These are phyloP conservation scores for Cydia splendana DNA, from an alignment of 1,140 invertebrate genomes.

Conservation along the genomic window DNA sequence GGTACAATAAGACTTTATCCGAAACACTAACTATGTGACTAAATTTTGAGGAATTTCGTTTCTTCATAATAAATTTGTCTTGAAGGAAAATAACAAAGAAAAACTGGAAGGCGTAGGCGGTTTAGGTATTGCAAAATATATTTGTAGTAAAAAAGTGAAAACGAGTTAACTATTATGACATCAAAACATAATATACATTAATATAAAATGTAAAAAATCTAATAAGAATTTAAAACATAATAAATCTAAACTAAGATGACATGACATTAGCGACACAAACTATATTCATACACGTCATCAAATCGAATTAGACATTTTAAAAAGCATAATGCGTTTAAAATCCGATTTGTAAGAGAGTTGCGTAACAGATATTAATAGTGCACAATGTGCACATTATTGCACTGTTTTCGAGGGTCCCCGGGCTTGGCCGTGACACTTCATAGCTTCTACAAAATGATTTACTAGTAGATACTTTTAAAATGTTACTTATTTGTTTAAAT, in stretches of 20 bases:
- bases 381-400: background rate
- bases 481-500: background rate
- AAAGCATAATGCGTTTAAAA: slow-evolving; percentile 27
- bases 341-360: background rate
- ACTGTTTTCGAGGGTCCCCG: background rate
- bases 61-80: too few relatives aligned
- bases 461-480: background rate
- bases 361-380: slow-evolving; percentile 27
- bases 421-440: background rate
- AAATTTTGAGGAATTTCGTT: too few relatives aligned
- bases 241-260: slow-evolving; percentile 14
- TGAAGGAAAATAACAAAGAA: too few relatives aligned
- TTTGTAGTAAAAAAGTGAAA: too few relatives aligned
- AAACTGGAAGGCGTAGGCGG: too few relatives aligned
- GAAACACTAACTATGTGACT: too few relatives aligned
- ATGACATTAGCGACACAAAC: background rate
- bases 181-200: background rate
- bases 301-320: slow-evolving; percentile 24
- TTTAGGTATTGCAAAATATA: too few relatives aligned
- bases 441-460: background rate
- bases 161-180: too few relatives aligned
- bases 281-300: slow-evolving; percentile 24
- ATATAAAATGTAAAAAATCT: background rate
- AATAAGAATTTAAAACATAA: background rate
- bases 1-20: too few relatives aligned